Base-by-base conservation (phyloP, 2,113 vertebrate genomes). In the Tonatia bakeri region DNA sequence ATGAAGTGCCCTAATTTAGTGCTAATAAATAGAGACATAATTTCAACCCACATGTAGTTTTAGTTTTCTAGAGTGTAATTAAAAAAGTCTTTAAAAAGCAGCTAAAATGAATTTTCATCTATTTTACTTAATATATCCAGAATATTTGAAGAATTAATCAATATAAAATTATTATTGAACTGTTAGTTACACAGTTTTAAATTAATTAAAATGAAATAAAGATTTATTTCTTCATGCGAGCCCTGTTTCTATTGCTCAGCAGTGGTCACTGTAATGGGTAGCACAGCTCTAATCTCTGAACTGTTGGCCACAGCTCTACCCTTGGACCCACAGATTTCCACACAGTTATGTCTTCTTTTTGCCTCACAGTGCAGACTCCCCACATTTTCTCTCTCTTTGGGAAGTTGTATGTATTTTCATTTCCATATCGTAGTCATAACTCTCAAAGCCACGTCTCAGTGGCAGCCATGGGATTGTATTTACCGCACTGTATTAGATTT, bases 81-180 rank as follows among this genome's bases (percentile, higher is more conserved):
- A 45, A 59, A 67, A 81, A 24, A 15, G 11, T 52, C 10, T 28
- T 33, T 40, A 16, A 84, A 56, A 77, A 77, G 5, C 45, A 54
- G 28, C 26, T 82, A 38, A 91, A 56, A 69, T 87, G 59, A 67
- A 72, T 90, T 92, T 90, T 65, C 67, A 26, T 59, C 16, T 38
- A 54, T 52, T 76, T 84, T 36, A 59, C 0, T 4, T 43, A 40
- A 47, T 73, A 40, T 17, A 59, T 40, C 24, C 56, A 84, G 77
- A 79, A 87, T 92, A 82, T 47, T 89, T 89, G 2, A 28, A 85
- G 15, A 96, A 31, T 86, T 91, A 80, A 82, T 45, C 13, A 87
- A 15, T 50, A 33, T 24, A 12, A 90, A 82, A 77, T 67, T 56
- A 36, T 67, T 67, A 59, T 79, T 69, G 38, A 90, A 83, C 59